Evolutionary conservation across 1,140 invertebrate species (phyloP), one percentile per base, ranked within the genome.

Genomic region (Chironomus tepperi): DNA sequence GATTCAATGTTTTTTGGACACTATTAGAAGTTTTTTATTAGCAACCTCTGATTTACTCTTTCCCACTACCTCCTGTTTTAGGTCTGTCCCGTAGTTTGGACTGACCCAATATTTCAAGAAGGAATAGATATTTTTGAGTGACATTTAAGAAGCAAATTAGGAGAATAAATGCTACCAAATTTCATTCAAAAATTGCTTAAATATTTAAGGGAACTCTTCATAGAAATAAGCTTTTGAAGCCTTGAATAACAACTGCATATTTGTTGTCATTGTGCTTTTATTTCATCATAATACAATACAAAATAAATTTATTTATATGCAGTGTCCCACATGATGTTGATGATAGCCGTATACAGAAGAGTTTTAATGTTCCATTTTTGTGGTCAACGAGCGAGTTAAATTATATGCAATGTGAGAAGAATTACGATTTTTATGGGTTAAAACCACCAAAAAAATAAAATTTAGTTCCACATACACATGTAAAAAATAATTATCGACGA

Each of bases 261-360:
- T 57, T 57, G 47, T 57, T 57, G 47, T 57, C 47, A 57, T 57
- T 57, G 15, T 57, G 47, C 47, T 15, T 57, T 57, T 15, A 57
- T 57, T 15, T 57, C 47, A 12, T 12, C 12, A 57, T 57, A 57
- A 57, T 12, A n/a, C 10, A 57, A n/a, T 2, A 34, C 24, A 34
- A 34, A 34, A 34, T 5, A 34, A 57, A 57, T 57, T 12, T 57
- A 57, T 57, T 57, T 57, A 57, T 57, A n/a, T 57, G n/a, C n/a
- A 57, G 12, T 57, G 47, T 57, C 47, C 47, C 47, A 57, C 47
- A 57, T 57, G 47, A 57, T 57, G 47, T 15, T 57, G 47, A 57
- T 57, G 47, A 57, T 57, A n/a, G 47, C 47, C 47, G 15, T 57
- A 57, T 57, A 57, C 24, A 34, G 5, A 34, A 34, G n/a, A 57